A percentile compares a stretch with the other conserved stretches of the same genome.
Conservation (phyloP, 2,888 invertebrate genomes). For the Acrobasis repandana region DNA sequence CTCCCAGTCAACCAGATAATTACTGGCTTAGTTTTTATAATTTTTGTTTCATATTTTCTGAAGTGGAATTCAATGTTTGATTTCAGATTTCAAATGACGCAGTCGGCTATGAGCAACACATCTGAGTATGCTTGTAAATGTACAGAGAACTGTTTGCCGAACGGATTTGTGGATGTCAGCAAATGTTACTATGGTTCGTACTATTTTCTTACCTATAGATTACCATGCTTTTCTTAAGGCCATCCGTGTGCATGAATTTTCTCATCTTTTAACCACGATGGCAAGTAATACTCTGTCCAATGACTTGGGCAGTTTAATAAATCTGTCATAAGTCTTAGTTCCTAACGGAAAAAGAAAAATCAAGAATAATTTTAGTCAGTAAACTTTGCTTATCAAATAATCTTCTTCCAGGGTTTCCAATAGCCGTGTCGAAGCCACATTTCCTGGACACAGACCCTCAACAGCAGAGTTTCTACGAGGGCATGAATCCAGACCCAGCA, state of each 20-base stretch:
- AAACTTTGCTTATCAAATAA: background rate
- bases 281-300: too few relatives aligned
- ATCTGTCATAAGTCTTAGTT: too few relatives aligned
- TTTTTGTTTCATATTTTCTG: too few relatives aligned
- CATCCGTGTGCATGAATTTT: too few relatives aligned
- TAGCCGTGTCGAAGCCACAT: conserved; percentile 84
- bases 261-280: too few relatives aligned
- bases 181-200: conserved; percentile 88
- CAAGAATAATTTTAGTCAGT: background rate
- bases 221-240: background rate
- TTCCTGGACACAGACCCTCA: conserved; percentile 86
- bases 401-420: conserved; percentile 85
- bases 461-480: conserved; percentile 82
- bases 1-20: too few relatives aligned
- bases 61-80: background rate
- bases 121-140: conserved; percentile 86
- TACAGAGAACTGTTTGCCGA: conserved; percentile 74
- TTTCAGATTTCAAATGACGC: conserved; percentile 54
- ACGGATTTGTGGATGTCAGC: conserved; percentile 87
- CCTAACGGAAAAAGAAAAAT: too few relatives aligned
- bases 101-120: conserved; percentile 54
- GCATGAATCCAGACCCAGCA: conserved; percentile 84
- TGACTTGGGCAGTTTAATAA: too few relatives aligned
- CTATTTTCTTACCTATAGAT: too few relatives aligned
- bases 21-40: too few relatives aligned